Conservation (phyloP, 2,888 invertebrate genomes). For the Pristionchus arcanus region DNA sequence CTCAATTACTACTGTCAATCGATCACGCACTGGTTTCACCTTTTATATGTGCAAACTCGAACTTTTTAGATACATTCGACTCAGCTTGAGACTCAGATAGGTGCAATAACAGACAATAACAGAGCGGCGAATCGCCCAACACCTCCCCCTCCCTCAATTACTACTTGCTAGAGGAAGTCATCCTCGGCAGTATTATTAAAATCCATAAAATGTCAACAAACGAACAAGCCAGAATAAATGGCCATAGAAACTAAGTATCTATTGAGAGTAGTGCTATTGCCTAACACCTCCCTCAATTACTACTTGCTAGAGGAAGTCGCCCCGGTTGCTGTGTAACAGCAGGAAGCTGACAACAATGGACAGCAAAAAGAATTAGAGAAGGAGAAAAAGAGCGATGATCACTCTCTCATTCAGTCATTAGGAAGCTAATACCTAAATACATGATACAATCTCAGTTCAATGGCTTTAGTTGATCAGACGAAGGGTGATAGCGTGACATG, state of each 20-base stretch:
- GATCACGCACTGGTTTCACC: too few species aligned
- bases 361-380: conserved; percentile 10
- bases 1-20: too few species aligned
- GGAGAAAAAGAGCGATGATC: not conserved
- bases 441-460: too few species aligned
- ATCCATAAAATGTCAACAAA: too few species aligned
- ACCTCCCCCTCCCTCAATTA: not conserved
- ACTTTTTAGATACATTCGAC: too few species aligned
- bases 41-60: too few species aligned
- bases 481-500: too few species aligned
- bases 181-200: too few species aligned
- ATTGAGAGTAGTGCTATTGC: too few species aligned
- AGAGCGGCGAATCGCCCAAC: not conserved
- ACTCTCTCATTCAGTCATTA: not conserved
- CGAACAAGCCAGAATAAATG: too few species aligned
- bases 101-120: not conserved
- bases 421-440: too few species aligned
- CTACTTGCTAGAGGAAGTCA: not conserved
- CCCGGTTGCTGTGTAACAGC: not conserved
- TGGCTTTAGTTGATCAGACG: too few species aligned
- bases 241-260: not conserved
- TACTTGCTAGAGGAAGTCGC: not conserved
- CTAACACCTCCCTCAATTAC: not conserved
- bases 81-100: not conserved
- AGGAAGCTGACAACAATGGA: conserved; percentile 10